phyloP scores from a whole-genome alignment of 2,888 invertebrate genomes.

The Torymus texanus region DNA sequence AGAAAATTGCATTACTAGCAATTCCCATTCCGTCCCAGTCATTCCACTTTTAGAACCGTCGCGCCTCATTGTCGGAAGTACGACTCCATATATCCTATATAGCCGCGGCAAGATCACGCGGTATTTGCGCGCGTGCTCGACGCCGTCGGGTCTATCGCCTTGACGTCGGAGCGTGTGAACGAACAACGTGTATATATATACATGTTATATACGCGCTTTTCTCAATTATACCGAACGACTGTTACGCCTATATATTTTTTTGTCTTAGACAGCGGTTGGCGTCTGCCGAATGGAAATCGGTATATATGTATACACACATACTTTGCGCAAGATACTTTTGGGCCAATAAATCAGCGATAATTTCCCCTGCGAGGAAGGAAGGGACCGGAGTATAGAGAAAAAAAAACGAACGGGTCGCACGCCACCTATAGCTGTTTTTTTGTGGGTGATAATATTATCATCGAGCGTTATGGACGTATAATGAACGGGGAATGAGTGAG shows the following conservation, averaged over 20 bases:
- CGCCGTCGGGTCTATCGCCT: conserved; percentile 1
- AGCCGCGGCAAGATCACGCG: too few species aligned
- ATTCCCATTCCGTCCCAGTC: too few species aligned
- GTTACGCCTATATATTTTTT: too few species aligned
- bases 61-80: conserved; percentile 40
- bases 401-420: background rate
- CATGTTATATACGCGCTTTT: conserved; percentile 14
- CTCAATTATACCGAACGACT: background rate
- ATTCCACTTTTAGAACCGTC: conserved; percentile 18
- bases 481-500: background rate
- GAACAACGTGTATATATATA: too few species aligned
- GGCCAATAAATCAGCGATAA: conserved; percentile 24
- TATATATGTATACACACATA: too few species aligned
- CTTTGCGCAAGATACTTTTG: background rate
- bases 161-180: conserved; percentile 25
- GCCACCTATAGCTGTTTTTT: background rate
- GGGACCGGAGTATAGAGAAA: background rate
- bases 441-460: conserved; percentile 25
- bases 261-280: background rate
- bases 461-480: background rate
- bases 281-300: background rate
- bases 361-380: background rate
- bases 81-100: background rate
- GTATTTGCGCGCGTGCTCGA: background rate
- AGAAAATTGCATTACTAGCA: too few species aligned